Evolutionary conservation across 2,113 vertebrate species (phyloP).

Genomic region (Rhineura floridana): DNA sequence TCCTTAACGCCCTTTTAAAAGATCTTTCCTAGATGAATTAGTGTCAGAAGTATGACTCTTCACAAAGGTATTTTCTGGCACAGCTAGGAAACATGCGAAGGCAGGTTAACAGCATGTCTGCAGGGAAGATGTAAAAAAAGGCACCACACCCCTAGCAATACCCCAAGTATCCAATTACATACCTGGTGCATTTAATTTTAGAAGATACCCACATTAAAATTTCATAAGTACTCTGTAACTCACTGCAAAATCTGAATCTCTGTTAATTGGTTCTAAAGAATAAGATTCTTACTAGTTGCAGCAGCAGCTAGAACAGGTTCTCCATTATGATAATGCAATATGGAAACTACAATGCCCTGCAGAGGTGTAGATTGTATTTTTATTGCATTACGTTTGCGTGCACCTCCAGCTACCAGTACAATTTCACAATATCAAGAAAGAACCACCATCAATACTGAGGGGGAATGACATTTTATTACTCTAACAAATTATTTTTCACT

Average conservation of each 20-base stretch:
- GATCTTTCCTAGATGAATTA: background rate
- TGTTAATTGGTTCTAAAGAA: background rate
- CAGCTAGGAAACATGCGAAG: background rate
- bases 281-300: background rate
- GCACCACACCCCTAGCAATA: background rate
- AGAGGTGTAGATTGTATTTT: background rate
- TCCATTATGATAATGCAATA: background rate
- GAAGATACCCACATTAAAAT: background rate
- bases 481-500: slow-evolving; percentile 18
- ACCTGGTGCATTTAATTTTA: background rate
- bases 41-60: background rate
- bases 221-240: background rate
- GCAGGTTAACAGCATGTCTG: background rate
- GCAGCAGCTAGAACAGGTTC: background rate
- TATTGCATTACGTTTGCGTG: background rate
- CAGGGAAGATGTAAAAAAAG: background rate
- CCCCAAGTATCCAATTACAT: background rate
- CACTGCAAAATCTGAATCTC: background rate
- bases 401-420: background rate
- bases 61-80: background rate
- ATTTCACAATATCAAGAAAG: slow-evolving; percentile 10
- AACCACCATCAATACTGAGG: background rate
- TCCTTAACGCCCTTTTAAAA: background rate
- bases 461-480: slow-evolving; percentile 52
- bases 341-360: background rate